Conservation (phyloP, 2,888 invertebrate genomes). For the Lithosia quadra region DNA sequence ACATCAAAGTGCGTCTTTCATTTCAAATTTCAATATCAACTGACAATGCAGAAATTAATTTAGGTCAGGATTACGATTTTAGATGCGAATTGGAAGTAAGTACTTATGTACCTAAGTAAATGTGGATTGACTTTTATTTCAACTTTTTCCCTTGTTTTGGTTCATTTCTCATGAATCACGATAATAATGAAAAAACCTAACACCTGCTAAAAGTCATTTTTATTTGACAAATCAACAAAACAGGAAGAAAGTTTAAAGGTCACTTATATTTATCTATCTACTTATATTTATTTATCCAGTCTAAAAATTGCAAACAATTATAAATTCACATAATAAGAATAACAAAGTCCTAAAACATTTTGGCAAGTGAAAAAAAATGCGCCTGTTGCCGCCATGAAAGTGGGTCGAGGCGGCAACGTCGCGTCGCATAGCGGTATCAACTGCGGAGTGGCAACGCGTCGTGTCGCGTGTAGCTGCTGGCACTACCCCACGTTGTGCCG, state of each 20-base stretch:
- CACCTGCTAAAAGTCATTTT: no score
- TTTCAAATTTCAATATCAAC: no score
- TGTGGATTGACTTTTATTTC: no score
- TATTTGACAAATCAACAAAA: conserved; percentile 25
- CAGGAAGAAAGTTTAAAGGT: conserved; percentile 41
- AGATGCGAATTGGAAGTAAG: no score
- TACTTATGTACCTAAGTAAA: no score
- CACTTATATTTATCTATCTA: conserved; percentile 31
- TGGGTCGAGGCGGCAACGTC: conserved; percentile 77
- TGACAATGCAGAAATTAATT: no score
- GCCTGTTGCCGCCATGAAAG: conserved; percentile 69
- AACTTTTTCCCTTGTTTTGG: no score
- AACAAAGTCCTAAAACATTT: conserved; percentile 63
- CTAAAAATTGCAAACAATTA: conserved; percentile 46
- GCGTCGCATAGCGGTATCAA: conserved; percentile 76
- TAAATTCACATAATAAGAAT: conserved; percentile 35
- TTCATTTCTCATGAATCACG: no score
- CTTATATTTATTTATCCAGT: no score
- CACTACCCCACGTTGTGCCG: conserved; percentile 31
- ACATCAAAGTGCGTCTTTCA: no score
- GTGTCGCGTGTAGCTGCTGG: conserved; percentile 50
- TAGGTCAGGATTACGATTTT: no score
- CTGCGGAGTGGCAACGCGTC: conserved; percentile 64
- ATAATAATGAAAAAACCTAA: no score
- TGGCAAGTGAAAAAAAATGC: conserved; percentile 72